Conservation (phyloP, 2,113 vertebrate genomes). For the Irena cyanogastra region DNA sequence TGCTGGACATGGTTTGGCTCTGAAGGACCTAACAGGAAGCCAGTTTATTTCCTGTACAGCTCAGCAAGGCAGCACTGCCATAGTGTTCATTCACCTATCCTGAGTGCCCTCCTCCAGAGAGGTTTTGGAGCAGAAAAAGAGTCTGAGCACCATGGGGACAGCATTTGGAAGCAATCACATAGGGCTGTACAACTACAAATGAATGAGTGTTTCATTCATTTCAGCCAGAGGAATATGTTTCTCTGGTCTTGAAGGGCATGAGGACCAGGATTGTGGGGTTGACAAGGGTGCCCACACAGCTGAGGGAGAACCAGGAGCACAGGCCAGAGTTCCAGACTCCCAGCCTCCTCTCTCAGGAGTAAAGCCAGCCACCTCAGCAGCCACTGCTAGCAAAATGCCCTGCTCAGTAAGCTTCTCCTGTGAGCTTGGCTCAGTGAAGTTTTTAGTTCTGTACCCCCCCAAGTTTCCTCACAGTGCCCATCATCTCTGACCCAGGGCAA, state of each 20-base stretch:
- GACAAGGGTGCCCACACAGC: not conserved
- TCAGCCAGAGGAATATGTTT: not conserved
- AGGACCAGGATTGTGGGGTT: fast-evolving
- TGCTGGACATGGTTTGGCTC: not conserved
- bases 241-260: not conserved
- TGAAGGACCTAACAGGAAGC: not conserved
- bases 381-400: not conserved
- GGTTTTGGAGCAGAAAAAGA: fast-evolving
- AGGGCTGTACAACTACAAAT: not conserved
- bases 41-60: not conserved
- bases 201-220: not conserved
- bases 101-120: not conserved
- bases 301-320: not conserved
- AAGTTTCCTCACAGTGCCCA: not conserved
- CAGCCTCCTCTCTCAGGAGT: not conserved
- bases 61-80: not conserved
- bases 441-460: not conserved
- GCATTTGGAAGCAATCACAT: fast-evolving
- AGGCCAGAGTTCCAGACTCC: not conserved
- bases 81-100: not conserved
- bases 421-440: not conserved
- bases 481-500: not conserved
- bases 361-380: not conserved
- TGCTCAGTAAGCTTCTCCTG: not conserved
- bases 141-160: fast-evolving